Conservation (phyloP, 2,888 invertebrate species). For the Cryptophagus acutangulus region DNA sequence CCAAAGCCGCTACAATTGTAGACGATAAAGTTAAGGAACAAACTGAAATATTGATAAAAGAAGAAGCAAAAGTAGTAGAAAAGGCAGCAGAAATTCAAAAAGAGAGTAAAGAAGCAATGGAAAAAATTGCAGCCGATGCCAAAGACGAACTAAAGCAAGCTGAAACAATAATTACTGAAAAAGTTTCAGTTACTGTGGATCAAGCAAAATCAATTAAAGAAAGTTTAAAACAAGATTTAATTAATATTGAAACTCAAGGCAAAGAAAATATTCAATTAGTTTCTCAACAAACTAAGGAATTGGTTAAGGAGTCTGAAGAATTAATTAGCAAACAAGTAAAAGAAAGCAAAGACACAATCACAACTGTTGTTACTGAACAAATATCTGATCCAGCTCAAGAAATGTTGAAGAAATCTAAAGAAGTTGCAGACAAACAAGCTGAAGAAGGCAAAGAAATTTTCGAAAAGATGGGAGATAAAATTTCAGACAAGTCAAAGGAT, state of each 20-base stretch:
- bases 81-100: constrained; percentile 9
- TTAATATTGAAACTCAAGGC: no score
- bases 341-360: no score
- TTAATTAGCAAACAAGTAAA: constrained; percentile 5
- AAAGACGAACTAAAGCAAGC: constrained; percentile 5
- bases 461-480: constrained; percentile 9
- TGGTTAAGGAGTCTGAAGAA: constrained; percentile 7
- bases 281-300: no score
- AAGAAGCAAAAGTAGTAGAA: constrained; percentile 15
- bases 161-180: no score
- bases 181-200: no score
- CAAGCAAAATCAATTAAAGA: constrained; percentile 13
- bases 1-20: neutral
- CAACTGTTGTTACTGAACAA: no score
- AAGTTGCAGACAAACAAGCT: no score
- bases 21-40: constrained; percentile 12
- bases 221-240: no score
- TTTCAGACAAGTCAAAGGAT: constrained; percentile 9
- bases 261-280: constrained; percentile 5
- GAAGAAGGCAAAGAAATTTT: constrained; percentile 11
- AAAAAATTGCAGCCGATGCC: constrained; percentile 12
- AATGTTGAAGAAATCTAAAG: no score
- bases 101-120: neutral
- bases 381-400: no score
- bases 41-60: constrained; percentile 16